phyloP scores from a whole-genome alignment of 2,888 invertebrate genomes.

The Drosophila algonquin region DNA sequence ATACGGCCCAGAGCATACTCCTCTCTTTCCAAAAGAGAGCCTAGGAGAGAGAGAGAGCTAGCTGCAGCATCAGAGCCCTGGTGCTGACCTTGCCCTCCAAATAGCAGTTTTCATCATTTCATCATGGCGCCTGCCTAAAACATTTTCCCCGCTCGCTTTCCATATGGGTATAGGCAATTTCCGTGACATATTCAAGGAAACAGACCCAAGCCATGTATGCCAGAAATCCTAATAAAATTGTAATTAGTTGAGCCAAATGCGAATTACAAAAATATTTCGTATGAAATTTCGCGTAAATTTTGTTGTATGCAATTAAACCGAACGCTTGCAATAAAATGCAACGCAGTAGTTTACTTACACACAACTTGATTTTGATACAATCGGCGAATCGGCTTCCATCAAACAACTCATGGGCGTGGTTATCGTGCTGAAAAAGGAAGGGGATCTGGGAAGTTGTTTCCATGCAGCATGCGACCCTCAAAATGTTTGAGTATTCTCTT shows the following conservation, averaged over 20 bases:
- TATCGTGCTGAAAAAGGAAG: background rate
- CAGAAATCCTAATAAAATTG: constrained; percentile 4
- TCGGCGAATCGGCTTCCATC: constrained; percentile 36
- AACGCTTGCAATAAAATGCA: constrained; percentile 32
- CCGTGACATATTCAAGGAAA: constrained; percentile 10
- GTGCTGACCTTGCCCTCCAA: constrained; percentile 60
- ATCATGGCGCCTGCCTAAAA: constrained; percentile 41
- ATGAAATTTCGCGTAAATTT: constrained; percentile 15
- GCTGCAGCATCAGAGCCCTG: constrained; percentile 4
- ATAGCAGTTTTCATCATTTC: constrained; percentile 23
- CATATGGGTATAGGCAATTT: constrained; percentile 31
- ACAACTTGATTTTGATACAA: constrained; percentile 2
- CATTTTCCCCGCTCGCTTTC: constrained; percentile 27
- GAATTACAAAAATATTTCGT: constrained; percentile 10
- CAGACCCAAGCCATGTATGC: background rate
- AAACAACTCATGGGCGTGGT: constrained; percentile 20
- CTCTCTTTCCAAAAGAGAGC: background rate
- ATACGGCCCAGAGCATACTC: constrained; percentile 10
- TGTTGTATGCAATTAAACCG: constrained; percentile 18
- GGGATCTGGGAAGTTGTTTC: background rate
- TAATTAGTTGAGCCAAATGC: constrained; percentile 21
- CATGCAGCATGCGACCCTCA: too few relatives aligned
- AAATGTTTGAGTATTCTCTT: too few relatives aligned
- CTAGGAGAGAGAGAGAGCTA: background rate
- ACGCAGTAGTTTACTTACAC: constrained; percentile 15